Evolutionary conservation across 2,113 vertebrate species (phyloP), one percentile per base, ranked within the genome.

Genomic region (Psilopsiagon aurifrons): DNA sequence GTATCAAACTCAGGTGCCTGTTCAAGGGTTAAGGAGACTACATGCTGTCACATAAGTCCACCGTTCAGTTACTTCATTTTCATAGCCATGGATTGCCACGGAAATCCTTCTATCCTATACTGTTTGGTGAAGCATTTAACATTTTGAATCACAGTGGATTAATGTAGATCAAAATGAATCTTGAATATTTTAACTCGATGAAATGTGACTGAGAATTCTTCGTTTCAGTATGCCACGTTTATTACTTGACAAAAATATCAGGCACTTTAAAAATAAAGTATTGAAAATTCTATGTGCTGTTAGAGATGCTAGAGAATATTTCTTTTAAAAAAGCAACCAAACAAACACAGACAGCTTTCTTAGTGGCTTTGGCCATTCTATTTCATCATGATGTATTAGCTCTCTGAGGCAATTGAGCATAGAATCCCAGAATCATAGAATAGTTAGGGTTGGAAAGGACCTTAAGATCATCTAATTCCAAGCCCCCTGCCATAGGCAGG

Each of bases 71-170:
- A 70, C 59, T 87, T 86, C 35, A 64, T 69, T 86, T 85, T 39
- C 60, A 83, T 41, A 37, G 46, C 67, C 63, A 66, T 80, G 62
- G 51, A 79, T 85, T 68, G 84, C 47, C 73, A 31, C 68, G 35
- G 80, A 82, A 95, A 91, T 89, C 27, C 41, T 92, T 83, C 69
- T 78, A 55, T 73, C 69, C 83, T 52, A 63, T 82, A 82, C 55
- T 79, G 51, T 76, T 94, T 92, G 84, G 90, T 91, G 83, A 87
- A 95, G 82, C 66, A 71, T 82, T 91, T 95, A 93, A 68, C 44
- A 18, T 80, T 89, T 91, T 81, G 54, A 90, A 43, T 88, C 57
- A 67, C 67, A 70, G 69, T 47, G 69, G 60, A 82, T 67, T 95
- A 63, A 95, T n/a, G 43, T 11, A 74, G 44, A 79, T 90, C 51